phyloP scores from a whole-genome alignment of 2,888 invertebrate genomes.

The Allolobophora icterica region DNA sequence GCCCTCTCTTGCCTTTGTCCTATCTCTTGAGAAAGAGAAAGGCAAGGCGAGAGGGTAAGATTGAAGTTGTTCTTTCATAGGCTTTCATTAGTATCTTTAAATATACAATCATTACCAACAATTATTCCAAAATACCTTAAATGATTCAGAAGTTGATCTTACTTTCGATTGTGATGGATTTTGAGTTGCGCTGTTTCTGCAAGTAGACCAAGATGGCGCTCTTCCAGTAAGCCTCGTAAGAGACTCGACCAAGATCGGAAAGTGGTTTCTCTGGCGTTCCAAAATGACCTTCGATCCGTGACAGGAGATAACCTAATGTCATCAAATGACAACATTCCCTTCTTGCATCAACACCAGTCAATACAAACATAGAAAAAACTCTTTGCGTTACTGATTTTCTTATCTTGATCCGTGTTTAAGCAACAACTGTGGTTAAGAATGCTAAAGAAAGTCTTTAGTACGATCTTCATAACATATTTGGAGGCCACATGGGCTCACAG shows the following conservation, averaged over 20 bases:
- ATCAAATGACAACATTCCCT: not conserved
- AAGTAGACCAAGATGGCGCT: constrained; percentile 86
- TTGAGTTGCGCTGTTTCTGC: constrained; percentile 49
- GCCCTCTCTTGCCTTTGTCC: too few relatives aligned
- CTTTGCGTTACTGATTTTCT: not conserved
- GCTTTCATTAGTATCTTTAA: too few relatives aligned
- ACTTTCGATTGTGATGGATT: constrained; percentile 19
- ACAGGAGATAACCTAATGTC: constrained; percentile 82
- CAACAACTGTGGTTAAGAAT: not conserved
- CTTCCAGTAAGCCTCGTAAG: constrained; percentile 97
- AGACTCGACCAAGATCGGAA: constrained; percentile 92
- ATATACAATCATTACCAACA: not conserved
- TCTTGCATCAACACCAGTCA: not conserved
- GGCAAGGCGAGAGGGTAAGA: too few relatives aligned
- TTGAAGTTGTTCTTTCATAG: too few relatives aligned
- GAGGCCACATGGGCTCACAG: not conserved
- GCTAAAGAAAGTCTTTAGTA: not conserved
- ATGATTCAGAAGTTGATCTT: not conserved
- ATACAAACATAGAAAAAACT: not conserved
- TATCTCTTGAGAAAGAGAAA: too few relatives aligned
- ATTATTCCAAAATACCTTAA: not conserved
- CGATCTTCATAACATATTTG: not conserved
- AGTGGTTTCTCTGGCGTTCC: constrained; percentile 98
- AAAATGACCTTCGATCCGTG: constrained; percentile 90
- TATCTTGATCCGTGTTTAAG: not conserved